Evolutionary conservation across 2,797 vertebrate species (phyloP).

Genomic region (Peromyscus eremicus): DNA sequence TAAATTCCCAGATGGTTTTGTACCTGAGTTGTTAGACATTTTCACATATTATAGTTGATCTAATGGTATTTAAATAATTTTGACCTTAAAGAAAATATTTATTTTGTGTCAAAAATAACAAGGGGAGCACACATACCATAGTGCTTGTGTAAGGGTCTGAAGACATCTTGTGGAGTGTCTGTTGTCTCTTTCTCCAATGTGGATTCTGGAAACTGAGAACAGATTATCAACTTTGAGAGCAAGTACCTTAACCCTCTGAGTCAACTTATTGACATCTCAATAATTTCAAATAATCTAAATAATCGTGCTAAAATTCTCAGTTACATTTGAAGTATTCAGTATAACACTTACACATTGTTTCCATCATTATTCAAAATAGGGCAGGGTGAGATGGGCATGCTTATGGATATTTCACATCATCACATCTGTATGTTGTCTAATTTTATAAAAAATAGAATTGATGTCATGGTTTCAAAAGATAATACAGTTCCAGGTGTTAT

Average conservation of each 20-base stretch:
- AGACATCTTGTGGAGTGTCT: not conserved
- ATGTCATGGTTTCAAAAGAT: not conserved
- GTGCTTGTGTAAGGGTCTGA: not conserved
- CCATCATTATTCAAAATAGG: not conserved
- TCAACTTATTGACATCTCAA: not conserved
- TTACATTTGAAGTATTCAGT: not conserved
- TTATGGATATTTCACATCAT: not conserved
- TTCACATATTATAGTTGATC: not conserved
- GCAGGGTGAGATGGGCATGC: not conserved
- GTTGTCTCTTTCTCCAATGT: not conserved
- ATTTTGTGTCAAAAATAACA: not conserved
- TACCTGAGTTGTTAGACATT: conserved; percentile 15
- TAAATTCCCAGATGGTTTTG: not conserved
- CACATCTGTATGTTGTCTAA: not conserved
- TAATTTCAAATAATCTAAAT: not conserved
- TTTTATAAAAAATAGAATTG: not conserved
- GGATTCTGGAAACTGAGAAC: not conserved
- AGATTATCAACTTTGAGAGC: not conserved
- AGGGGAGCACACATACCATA: not conserved
- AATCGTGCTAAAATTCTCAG: not conserved
- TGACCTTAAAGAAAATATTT: not conserved
- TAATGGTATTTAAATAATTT: not conserved
- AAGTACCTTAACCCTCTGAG: not conserved
- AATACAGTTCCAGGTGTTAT: not conserved
- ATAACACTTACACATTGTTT: not conserved